Evolutionary conservation across 2,113 vertebrate species (phyloP), one percentile per base, ranked within the genome.

Genomic region (Nansenia antarctica): DNA sequence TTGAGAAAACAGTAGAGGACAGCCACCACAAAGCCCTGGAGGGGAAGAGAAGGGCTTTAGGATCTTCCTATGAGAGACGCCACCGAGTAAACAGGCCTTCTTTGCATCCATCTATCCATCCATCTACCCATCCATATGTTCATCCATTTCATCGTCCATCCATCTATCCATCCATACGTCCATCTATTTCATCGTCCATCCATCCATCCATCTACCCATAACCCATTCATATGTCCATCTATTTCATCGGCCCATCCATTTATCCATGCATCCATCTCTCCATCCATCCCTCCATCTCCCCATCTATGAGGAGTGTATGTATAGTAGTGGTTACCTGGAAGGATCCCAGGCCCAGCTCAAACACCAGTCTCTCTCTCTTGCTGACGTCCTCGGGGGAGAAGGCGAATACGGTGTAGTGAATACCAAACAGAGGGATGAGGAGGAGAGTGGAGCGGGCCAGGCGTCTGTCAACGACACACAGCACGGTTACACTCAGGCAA

Each of bases 1-100:
- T 99, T 99, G 81, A 99, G 91, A 88, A 99, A 99, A 84, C 98
- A 99, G 86, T 99, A 99, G 64, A 99, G 95, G 45, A 99, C 94
- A 30, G 97, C 97, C 29, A 99, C 98, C 75, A 99, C 98, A 76
- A 99, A 99, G 9, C 98, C 98, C 98, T 99, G 73, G 59, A 54
- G 9, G 20, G 52, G 2, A 27, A 12, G 14, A 61, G 26, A 14
- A 57, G 57, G 20, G 29, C n/a, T n/a, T n/a, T n/a, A n/a, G n/a
- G n/a, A n/a, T n/a, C n/a, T n/a, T n/a, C n/a, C n/a, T n/a, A n/a
- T n/a, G n/a, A n/a, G n/a, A n/a, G n/a, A n/a, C n/a, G n/a, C n/a
- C n/a, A n/a, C n/a, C n/a, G n/a, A n/a, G n/a, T n/a, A n/a, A n/a
- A n/a, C n/a, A n/a, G n/a, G n/a, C n/a, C n/a, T n/a, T n/a, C n/a